Conservation (phyloP, 2,113 vertebrate genomes). For the Ailurus styani region DNA sequence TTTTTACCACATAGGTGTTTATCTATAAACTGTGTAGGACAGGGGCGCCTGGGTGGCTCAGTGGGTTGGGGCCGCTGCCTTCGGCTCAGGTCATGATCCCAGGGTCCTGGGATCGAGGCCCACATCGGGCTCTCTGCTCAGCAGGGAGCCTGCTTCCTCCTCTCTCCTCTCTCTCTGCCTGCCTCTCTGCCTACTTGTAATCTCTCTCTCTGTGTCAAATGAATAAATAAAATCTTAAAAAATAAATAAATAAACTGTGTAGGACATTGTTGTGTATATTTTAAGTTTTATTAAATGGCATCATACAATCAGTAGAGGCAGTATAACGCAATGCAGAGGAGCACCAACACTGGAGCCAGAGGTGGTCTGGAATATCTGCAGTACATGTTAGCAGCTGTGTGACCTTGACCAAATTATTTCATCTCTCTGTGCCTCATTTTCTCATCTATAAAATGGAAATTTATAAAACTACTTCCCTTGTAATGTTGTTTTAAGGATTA, state of each 20-base stretch:
- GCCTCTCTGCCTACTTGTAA: no score
- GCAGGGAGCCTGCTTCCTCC: no score
- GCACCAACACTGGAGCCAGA: not conserved
- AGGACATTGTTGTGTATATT: not conserved
- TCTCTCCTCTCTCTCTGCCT: no score
- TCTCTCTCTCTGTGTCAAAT: no score
- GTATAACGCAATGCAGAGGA: not conserved
- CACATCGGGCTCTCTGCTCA: no score
- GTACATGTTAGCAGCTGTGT: not conserved
- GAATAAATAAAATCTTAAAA: no score
- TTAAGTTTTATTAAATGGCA: constrained; percentile 25
- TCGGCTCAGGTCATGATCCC: no score
- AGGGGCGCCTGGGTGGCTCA: no score
- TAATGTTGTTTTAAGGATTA: not conserved
- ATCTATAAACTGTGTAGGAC: not conserved
- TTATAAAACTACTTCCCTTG: not conserved
- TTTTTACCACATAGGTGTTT: not conserved
- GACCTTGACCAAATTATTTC: not conserved
- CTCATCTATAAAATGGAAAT: constrained; percentile 26
- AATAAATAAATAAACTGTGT: not conserved
- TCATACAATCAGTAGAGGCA: not conserved
- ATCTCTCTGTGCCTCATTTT: not conserved
- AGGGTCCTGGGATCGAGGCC: no score
- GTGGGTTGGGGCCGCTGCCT: no score
- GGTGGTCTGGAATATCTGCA: not conserved